Conservation (phyloP, 2,888 invertebrate species). For the Drosophila setosimentum region DNA sequence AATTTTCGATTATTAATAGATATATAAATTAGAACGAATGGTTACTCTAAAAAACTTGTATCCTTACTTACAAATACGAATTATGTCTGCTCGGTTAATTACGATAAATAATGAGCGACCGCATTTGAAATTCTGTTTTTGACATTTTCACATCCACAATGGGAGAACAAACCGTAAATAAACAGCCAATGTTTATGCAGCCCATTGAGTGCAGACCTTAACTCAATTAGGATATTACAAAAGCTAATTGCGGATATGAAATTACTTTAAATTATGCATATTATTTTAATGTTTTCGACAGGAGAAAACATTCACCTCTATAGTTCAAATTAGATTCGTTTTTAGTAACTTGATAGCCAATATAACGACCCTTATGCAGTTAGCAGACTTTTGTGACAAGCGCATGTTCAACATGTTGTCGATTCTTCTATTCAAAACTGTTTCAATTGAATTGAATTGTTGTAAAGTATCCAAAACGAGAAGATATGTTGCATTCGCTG, state of each 20-base stretch:
- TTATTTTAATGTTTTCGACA: conserved; percentile 37
- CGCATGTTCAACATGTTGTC: background rate
- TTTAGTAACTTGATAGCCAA: background rate
- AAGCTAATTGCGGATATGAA: conserved; percentile 40
- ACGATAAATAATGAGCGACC: conserved; percentile 30
- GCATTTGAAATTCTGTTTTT: conserved; percentile 40
- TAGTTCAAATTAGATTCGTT: background rate
- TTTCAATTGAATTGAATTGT: conserved; percentile 62
- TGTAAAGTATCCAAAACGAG: conserved; percentile 45
- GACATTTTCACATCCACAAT: conserved; percentile 46
- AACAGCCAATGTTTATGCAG: conserved; percentile 26
- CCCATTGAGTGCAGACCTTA: conserved; percentile 52
- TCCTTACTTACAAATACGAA: conserved; percentile 9
- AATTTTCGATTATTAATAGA: background rate
- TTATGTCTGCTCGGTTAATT: conserved; percentile 50
- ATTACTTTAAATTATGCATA: conserved; percentile 43
- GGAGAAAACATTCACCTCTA: conserved; percentile 8
- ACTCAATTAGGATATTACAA: conserved; percentile 42
- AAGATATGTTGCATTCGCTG: conserved; percentile 37
- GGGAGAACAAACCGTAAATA: conserved; percentile 25
- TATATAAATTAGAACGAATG: background rate
- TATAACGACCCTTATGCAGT: background rate
- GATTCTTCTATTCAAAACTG: conserved; percentile 5
- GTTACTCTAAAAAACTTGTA: background rate
- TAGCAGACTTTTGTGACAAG: conserved; percentile 7